These are phyloP conservation scores for Planiliza haematocheilus DNA, from an alignment of 2,113 vertebrate species.

Conservation along the genomic window DNA sequence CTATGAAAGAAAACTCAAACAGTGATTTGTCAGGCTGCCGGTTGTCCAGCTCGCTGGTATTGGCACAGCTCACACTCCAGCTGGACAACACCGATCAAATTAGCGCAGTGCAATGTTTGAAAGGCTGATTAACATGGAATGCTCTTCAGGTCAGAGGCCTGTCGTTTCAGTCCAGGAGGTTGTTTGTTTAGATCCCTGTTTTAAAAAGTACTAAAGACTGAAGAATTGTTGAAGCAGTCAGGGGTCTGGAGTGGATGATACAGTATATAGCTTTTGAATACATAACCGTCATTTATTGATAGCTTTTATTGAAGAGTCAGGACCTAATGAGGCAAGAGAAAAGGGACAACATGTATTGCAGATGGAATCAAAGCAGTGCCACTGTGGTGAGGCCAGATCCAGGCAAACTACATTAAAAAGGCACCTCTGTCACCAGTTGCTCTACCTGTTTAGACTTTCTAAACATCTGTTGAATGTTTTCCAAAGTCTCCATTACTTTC, in stretches of 20 bases:
- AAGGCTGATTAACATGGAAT: conserved; percentile 55
- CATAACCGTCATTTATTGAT: too few species aligned
- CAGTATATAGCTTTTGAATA: too few species aligned
- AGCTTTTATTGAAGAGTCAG: too few species aligned
- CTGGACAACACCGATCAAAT: conserved; percentile 40
- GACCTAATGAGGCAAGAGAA: too few species aligned
- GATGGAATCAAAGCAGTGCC: too few species aligned
- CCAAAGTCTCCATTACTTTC: too few species aligned
- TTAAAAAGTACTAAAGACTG: conserved; percentile 22
- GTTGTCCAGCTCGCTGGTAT: conserved; percentile 15
- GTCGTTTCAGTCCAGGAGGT: conserved; percentile 34
- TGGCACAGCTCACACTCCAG: conserved; percentile 2
- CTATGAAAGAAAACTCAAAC: neutral
- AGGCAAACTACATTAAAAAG: too few species aligned
- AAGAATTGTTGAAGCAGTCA: conserved; percentile 4
- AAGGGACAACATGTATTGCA: too few species aligned
- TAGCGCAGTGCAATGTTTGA: conserved; percentile 49
- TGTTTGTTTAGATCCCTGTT: conserved; percentile 45
- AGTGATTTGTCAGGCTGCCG: neutral
- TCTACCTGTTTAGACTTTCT: too few species aligned
- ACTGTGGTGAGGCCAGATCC: too few species aligned
- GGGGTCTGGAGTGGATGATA: neutral
- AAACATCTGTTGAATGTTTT: too few species aligned
- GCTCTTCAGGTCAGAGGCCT: conserved; percentile 45
- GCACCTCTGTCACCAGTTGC: too few species aligned